phyloP scores from a whole-genome alignment of 2,797 vertebrate species.

The Decapterus maruadsi region DNA sequence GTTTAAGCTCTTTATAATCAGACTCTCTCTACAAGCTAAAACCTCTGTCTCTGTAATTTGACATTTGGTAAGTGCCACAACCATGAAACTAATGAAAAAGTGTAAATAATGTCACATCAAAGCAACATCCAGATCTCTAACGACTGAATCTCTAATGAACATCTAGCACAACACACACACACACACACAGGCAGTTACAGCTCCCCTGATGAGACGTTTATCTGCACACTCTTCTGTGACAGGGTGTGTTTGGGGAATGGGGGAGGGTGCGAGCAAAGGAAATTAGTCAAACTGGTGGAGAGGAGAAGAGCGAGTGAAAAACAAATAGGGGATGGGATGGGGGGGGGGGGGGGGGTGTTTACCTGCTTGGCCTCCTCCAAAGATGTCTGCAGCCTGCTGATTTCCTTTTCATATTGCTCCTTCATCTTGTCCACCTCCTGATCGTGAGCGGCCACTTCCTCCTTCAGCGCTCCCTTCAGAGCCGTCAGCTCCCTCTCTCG shows the following conservation, averaged over 20 bases:
- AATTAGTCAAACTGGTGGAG: slow-evolving; percentile 36
- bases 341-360: slow-evolving; percentile 45
- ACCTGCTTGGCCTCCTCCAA: slow-evolving; percentile 92
- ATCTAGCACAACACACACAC: slow-evolving; percentile 30
- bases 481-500: slow-evolving; percentile 95
- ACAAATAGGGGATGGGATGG: slow-evolving; percentile 3
- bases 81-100: neutral
- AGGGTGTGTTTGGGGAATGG: slow-evolving; percentile 54
- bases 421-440: slow-evolving; percentile 94
- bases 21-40: neutral
- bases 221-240: slow-evolving; percentile 59
- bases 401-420: slow-evolving; percentile 92
- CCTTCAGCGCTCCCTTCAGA: slow-evolving; percentile 96
- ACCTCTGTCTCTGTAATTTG: too few relatives aligned
- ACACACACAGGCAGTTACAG: slow-evolving; percentile 30
- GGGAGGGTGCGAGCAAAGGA: slow-evolving; percentile 41
- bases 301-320: neutral
- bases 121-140: slow-evolving; percentile 15
- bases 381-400: slow-evolving; percentile 84
- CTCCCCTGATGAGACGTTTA: slow-evolving; percentile 61
- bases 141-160: slow-evolving; percentile 18
- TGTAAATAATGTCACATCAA: slow-evolving; percentile 35
- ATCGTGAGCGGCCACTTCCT: slow-evolving; percentile 95
- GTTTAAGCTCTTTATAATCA: slow-evolving; percentile 7
- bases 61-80: too few relatives aligned